Base-by-base conservation (phyloP, 2,113 vertebrate species). In the Syngnathoides biaculeatus region DNA sequence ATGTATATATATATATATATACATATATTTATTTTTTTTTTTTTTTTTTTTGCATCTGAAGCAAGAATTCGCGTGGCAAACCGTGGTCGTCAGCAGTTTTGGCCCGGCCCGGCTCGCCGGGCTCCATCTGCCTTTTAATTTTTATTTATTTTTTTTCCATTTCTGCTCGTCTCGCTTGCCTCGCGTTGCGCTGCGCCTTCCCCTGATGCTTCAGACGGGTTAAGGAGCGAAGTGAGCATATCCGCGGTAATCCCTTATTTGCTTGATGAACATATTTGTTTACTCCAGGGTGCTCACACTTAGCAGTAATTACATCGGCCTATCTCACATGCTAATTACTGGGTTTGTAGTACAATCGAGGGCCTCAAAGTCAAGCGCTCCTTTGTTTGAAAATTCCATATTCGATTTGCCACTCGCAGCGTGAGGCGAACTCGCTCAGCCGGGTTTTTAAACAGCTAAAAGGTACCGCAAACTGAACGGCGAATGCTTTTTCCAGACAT, bases 261-360 rank as follows among this genome's bases (percentile, higher is more conserved):
- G 84, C 87, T 86, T 86, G 87, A 90, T 79, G 85, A 90, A 92
- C 87, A 89, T 87, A 89, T 90, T 90, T 86, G 77, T 89, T 84
- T 85, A 79, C 89, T 87, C 89, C 56, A 68, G 88, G 87, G 85
- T 84, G 30, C 80, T 81, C 77, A 70, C 78, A 76, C 80, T 83
- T 86, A 72, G 76, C 85, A 75, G 84, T 89, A 89, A 91, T 90
- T 90, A 90, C 81, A 88, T 69, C 75, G 74, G 24, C 68, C 55
- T 80, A 90, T 88, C 85, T 84, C 69, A 75, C 68, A 59, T 75
- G 73, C 78, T 90, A 90, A 89, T 90, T 89, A 85, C 58, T 82
- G 79, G 79, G 80, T 87, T 86, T 87, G 78, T 84, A 73, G 70
- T 61, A 83, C 78, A 91, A 87, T 79, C 79, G 77, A 79, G 79